Percentiles rank a stretch among this genome's conserved stretches.
phyloP scores from a whole-genome alignment of 2,888 invertebrate genomes.

The Lumbricus terrestris region DNA sequence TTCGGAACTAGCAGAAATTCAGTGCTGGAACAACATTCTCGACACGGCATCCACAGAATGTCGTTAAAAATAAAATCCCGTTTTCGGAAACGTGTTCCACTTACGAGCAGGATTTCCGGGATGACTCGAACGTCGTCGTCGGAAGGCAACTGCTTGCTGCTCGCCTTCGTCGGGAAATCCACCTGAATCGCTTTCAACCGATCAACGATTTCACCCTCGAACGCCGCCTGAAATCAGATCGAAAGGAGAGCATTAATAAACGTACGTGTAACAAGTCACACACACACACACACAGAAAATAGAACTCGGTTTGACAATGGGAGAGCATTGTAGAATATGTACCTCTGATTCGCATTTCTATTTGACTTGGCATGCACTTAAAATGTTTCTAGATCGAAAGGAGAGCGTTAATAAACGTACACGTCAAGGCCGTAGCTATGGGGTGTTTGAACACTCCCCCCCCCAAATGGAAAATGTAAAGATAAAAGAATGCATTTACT shows the following conservation, averaged over 20 bases:
- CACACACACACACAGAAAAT: not conserved
- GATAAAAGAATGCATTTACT: no score
- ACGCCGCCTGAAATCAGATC: not conserved
- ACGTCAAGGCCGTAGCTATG: no score
- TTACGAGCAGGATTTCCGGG: not conserved
- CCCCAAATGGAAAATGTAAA: no score
- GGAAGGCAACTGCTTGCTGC: not conserved
- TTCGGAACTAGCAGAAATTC: no score
- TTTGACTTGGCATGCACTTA: no score
- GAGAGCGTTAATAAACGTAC: no score
- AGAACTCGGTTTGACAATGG: not conserved
- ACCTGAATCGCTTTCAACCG: slow-evolving; percentile 14
- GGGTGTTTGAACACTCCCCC: no score
- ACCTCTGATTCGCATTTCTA: no score
- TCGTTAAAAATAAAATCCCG: not conserved
- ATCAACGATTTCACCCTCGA: not conserved
- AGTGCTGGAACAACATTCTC: no score
- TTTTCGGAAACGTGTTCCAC: not conserved
- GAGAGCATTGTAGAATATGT: no score
- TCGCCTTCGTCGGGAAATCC: not conserved
- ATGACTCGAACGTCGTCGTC: not conserved
- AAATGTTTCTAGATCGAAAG: no score
- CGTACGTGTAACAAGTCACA: not conserved
- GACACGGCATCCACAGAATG: not conserved
- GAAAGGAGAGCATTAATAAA: not conserved